Percentiles rank a stretch among this genome's conserved stretches.
These are phyloP conservation scores for Aelia acuminata DNA, from an alignment of 2,888 invertebrate genomes.

Conservation along the genomic window DNA sequence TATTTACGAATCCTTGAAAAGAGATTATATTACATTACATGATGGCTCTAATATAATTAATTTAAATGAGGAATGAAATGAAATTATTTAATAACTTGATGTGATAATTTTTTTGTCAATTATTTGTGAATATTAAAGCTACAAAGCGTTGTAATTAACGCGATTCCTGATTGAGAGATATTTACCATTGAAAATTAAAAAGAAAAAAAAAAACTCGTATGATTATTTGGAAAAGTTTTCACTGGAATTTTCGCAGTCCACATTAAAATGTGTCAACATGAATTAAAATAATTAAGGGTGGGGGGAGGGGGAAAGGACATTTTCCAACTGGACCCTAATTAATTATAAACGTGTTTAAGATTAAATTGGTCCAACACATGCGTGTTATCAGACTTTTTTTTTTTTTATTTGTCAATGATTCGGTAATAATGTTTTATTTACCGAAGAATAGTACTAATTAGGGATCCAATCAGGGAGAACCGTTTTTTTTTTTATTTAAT, in stretches of 20 bases:
- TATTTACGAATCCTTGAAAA: too few species aligned
- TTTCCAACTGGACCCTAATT: conserved; percentile 21
- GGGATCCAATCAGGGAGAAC: conserved; percentile 10
- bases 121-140: background rate
- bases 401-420: conserved; percentile 3
- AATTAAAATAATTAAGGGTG: conserved; percentile 33
- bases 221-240: background rate
- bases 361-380: conserved; percentile 9
- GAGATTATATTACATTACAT: too few species aligned
- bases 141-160: conserved; percentile 10
- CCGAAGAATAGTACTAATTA: conserved; percentile 47
- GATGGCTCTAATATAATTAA: too few species aligned
- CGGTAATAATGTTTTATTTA: conserved; percentile 26
- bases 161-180: conserved; percentile 18
- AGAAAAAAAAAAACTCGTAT: background rate
- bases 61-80: too few species aligned
- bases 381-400: background rate
- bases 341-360: conserved; percentile 43
- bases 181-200: background rate
- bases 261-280: conserved; percentile 35
- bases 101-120: too few species aligned
- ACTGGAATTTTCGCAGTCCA: background rate
- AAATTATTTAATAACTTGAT: too few species aligned
- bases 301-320: background rate
- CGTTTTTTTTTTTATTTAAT: conserved; percentile 31